Evolutionary conservation across 1,140 invertebrate species (phyloP), one percentile per base, ranked within the genome.

Genomic region (Bathynomus jamesi): DNA sequence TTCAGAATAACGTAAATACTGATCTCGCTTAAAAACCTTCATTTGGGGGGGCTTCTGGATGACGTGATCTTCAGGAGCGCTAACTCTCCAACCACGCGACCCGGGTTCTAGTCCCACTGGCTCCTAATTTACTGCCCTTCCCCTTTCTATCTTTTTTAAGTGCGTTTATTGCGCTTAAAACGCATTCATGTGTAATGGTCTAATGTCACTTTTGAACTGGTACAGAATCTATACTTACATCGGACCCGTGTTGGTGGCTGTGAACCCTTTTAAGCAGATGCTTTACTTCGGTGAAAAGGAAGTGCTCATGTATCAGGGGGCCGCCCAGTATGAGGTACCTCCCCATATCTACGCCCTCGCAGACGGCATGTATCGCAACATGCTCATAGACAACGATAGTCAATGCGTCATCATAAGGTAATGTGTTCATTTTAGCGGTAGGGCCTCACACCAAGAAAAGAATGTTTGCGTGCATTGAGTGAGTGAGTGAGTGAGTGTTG

Each of bases 191-290:
- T 61, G 17, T 27, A 53, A 64, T 63, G 0, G 46, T 21, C 30
- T 5, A n/a, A 61, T 4, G 3, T n/a, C n/a, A n/a, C n/a, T n/a
- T n/a, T n/a, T n/a, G n/a, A n/a, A n/a, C n/a, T n/a, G n/a, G n/a
- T n/a, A n/a, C 69, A 76, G 71, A 27, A 73, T 76, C 30, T 77
- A 92, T 89, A 91, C 91, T 27, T 92, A 91, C 81, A 92, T 92
- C 78, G 91, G 91, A 11, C 89, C 90, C 61, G 90, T 92, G 27
- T 81, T 92, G 64, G 89, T 92, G 46, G 90, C 89, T 0, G 86
- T 92, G 24, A 92, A 92, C 80, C 91, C 91, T 8, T 92, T 91
- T 82, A 90, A 90, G 80, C 86, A 89, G 78, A 85, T 91, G 83
- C 84, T 86, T 13, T 90, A 90, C 79, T 91, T 89, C 80, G 86